A percentile compares a stretch with the other conserved stretches of the same genome.
These are phyloP conservation scores for Ecdyonurus torrentis DNA, from an alignment of 2,888 invertebrate genomes.

Conservation along the genomic window DNA sequence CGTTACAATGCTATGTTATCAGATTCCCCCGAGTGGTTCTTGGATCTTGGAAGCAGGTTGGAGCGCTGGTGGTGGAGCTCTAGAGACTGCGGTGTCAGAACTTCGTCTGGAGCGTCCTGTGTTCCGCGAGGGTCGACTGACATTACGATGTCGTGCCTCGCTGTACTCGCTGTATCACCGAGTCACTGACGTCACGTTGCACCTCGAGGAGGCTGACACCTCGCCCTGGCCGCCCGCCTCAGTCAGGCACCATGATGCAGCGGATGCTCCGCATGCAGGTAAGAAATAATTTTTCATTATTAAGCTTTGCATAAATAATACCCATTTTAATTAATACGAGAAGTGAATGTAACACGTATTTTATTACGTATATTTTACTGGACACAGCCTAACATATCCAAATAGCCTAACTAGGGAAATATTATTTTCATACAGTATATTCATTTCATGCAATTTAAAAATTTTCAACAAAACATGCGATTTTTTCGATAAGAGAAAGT, in stretches of 20 bases:
- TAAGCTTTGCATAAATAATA: too few species aligned
- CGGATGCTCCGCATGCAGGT: background rate
- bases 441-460: too few species aligned
- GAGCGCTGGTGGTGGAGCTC: background rate
- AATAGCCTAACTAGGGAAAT: too few species aligned
- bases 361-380: too few species aligned
- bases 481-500: too few species aligned
- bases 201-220: background rate
- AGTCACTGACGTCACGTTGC: background rate
- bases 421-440: too few species aligned
- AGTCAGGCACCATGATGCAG: background rate
- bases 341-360: too few species aligned
- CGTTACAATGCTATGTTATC: background rate
- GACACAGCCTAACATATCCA: too few species aligned
- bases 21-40: background rate
- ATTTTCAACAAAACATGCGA: too few species aligned
- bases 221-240: constrained; percentile 1
- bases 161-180: constrained; percentile 8
- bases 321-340: too few species aligned
- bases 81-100: background rate
- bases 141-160: constrained; percentile 8
- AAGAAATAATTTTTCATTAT: too few species aligned
- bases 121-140: constrained; percentile 3
- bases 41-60: background rate
- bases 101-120: background rate